Evolutionary conservation across 2,113 vertebrate genomes (phyloP).

Genomic region (Bos indicus): DNA sequence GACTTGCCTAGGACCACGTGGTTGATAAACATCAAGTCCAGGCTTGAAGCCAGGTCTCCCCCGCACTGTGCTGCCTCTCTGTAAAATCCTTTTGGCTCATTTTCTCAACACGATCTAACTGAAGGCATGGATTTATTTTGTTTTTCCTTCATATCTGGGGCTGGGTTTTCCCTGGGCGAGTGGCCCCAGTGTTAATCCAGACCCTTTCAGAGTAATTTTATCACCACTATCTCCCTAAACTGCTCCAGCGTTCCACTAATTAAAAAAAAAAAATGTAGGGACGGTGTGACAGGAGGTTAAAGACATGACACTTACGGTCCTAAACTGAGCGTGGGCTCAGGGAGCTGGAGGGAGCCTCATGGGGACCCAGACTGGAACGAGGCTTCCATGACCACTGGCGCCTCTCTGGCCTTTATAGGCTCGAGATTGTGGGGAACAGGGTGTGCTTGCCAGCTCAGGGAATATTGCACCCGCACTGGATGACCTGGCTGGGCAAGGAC

Average conservation of each 20-base stretch:
- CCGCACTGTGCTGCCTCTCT: background rate
- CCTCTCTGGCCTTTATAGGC: conserved; percentile 58
- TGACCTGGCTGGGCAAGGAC: background rate
- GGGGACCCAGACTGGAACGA: conserved; percentile 13
- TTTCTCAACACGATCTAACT: background rate
- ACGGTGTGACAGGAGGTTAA: background rate
- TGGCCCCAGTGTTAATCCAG: background rate
- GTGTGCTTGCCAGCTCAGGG: conserved; percentile 47
- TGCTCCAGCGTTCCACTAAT: background rate
- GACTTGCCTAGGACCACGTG: background rate
- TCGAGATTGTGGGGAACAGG: conserved; percentile 16
- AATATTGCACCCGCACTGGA: background rate
- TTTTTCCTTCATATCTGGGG: background rate
- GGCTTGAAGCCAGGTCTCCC: background rate
- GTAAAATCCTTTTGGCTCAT: background rate
- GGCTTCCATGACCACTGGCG: conserved; percentile 17
- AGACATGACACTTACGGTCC: background rate
- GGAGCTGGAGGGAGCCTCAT: background rate
- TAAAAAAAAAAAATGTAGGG: background rate
- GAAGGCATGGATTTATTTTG: background rate
- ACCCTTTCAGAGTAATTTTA: conserved; percentile 13
- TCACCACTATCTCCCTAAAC: conserved; percentile 4
- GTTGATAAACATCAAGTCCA: background rate
- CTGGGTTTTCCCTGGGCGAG: conserved; percentile 1
- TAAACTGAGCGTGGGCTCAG: background rate